These are phyloP conservation scores for Oreochromis tanganicae DNA, from an alignment of 2,113 vertebrate species.

Conservation along the genomic window DNA sequence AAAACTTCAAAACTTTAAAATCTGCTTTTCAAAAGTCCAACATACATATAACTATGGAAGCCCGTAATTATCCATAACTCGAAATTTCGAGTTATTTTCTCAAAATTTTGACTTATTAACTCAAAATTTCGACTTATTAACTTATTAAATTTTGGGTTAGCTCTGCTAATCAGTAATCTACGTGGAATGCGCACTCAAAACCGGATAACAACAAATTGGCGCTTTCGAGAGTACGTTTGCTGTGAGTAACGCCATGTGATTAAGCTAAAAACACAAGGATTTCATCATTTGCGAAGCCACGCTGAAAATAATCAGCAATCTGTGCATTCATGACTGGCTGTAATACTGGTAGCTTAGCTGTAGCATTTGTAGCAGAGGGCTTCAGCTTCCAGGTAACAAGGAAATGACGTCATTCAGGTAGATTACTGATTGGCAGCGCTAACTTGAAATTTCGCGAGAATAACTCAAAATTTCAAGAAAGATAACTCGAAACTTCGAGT, in stretches of 20 bases:
- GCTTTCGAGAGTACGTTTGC: neutral
- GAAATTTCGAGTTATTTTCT: rapidly evolving
- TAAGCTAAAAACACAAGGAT: neutral
- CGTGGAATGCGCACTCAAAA: neutral
- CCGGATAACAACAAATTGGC: neutral
- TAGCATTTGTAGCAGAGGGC: neutral
- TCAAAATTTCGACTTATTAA: neutral
- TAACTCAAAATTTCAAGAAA: neutral
- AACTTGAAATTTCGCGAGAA: neutral
- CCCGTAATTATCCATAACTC: neutral
- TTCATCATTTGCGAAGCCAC: neutral
- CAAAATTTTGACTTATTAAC: neutral
- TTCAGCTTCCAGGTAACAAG: neutral
- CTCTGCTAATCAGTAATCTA: neutral
- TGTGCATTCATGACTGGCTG: neutral
- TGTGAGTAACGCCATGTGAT: neutral
- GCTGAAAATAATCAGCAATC: neutral
- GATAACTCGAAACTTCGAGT: neutral
- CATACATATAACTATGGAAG: neutral
- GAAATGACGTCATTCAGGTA: neutral
- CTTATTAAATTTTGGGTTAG: neutral
- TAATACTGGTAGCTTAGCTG: neutral
- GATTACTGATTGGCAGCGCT: neutral
- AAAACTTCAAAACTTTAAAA: neutral
- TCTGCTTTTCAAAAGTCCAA: neutral